These are phyloP conservation scores for Periparus ater DNA, from an alignment of 2,797 vertebrate genomes.

Conservation along the genomic window DNA sequence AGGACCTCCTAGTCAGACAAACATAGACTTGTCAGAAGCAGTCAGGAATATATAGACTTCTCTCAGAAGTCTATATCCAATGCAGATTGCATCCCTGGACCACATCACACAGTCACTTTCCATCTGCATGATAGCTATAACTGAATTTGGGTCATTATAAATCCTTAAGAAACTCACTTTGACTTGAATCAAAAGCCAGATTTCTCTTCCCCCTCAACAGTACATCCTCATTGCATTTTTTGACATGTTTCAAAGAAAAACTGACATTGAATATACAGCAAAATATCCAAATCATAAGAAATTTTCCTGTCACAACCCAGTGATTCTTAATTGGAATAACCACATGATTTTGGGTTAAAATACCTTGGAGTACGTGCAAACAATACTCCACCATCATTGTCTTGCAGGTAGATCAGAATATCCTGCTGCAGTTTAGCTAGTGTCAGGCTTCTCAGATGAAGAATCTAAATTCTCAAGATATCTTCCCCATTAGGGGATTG, in stretches of 20 bases:
- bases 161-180: neutral
- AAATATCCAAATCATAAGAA: neutral
- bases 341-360: neutral
- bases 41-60: neutral
- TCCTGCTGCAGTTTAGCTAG: conserved; percentile 13
- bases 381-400: neutral
- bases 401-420: conserved; percentile 28
- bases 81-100: neutral
- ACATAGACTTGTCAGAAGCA: neutral
- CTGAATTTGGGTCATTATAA: neutral
- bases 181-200: neutral
- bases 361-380: neutral
- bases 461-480: conserved; percentile 66
- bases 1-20: neutral
- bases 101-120: neutral
- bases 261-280: neutral
- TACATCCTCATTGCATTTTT: neutral
- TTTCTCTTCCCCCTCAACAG: neutral
- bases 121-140: neutral
- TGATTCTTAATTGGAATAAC: neutral
- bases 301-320: neutral
- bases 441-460: conserved; percentile 66
- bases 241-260: neutral
- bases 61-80: neutral
- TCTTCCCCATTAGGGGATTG: conserved; percentile 56